phyloP scores from a whole-genome alignment of 2,113 vertebrate species.

The Aramus guarauna region DNA sequence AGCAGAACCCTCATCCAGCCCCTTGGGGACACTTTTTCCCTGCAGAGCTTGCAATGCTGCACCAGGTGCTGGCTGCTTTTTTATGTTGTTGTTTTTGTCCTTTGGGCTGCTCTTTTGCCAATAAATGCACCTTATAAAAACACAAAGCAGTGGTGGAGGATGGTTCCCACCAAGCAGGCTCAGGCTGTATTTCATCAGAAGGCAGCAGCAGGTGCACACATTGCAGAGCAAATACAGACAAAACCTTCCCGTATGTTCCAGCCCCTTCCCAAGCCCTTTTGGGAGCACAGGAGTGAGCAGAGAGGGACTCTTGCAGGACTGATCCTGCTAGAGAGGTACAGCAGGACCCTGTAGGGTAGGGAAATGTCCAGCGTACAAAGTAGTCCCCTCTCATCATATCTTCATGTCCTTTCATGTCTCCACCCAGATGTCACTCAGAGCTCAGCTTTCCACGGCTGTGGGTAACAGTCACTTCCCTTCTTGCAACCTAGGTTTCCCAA shows the following conservation, averaged over 20 bases:
- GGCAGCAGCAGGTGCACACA: accelerated
- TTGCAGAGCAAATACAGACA: neutral
- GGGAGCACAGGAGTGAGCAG: neutral
- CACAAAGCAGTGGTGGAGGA: neutral
- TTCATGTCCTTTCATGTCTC: neutral
- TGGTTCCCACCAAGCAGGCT: neutral
- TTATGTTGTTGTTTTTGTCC: neutral
- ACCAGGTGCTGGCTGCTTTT: neutral
- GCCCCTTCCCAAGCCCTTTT: neutral
- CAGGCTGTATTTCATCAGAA: neutral
- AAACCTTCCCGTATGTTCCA: neutral
- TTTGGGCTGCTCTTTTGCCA: neutral
- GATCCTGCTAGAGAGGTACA: neutral
- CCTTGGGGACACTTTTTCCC: neutral
- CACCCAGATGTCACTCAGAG: neutral
- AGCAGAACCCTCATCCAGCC: neutral
- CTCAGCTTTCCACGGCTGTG: neutral
- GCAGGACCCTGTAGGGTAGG: neutral
- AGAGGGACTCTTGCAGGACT: neutral
- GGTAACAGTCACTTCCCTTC: neutral
- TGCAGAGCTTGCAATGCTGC: neutral
- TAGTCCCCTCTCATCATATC: neutral
- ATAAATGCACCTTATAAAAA: neutral
- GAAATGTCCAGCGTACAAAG: accelerated
- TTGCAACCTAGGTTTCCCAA: neutral